A percentile compares a stretch with the other conserved stretches of the same genome.
Evolutionary conservation across 2,113 vertebrate species (phyloP).

Genomic region (Hipposideros armiger): DNA sequence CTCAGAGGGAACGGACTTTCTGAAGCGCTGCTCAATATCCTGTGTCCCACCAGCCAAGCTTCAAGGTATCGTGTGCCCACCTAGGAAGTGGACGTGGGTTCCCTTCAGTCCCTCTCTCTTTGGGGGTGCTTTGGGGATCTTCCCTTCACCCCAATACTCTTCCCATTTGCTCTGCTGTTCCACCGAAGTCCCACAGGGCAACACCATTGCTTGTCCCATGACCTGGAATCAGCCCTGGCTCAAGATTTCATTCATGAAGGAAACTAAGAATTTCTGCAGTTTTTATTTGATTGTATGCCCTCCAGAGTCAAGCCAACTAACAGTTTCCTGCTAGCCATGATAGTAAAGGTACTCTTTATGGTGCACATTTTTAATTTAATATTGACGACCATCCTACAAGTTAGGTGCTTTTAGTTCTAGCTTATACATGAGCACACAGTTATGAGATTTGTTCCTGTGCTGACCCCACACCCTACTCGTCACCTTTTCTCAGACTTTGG

Average conservation of each 20-base stretch:
- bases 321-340: neutral
- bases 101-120: neutral
- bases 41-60: constrained; percentile 96
- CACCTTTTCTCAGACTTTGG: neutral
- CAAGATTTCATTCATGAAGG: neutral
- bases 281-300: neutral
- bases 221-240: neutral
- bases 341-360: neutral
- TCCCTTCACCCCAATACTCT: neutral
- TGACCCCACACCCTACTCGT: neutral
- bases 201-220: neutral
- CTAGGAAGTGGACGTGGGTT: fast-evolving
- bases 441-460: neutral
- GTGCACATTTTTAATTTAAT: neutral
- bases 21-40: constrained; percentile 93
- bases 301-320: neutral
- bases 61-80: constrained; percentile 90
- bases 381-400: neutral
- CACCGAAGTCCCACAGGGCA: neutral
- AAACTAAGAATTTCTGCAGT: neutral
- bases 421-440: neutral
- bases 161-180: neutral
- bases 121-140: neutral
- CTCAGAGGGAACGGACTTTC: constrained; percentile 91
- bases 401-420: neutral